Evolutionary conservation across 2,797 vertebrate genomes (phyloP).

Genomic region (Xiphophorus birchmanni): DNA sequence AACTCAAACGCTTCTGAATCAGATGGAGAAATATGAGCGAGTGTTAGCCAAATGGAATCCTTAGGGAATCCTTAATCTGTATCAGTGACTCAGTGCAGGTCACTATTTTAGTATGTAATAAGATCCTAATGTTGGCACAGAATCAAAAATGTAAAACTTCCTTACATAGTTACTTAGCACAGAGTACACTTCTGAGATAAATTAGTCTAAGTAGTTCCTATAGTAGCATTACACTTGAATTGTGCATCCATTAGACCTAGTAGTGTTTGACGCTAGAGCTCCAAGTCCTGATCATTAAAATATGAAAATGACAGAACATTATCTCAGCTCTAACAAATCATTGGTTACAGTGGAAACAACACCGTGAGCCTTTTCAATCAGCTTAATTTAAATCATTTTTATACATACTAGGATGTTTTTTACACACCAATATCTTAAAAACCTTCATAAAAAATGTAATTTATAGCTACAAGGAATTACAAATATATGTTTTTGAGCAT

Average conservation of each 20-base stretch:
- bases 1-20: background rate
- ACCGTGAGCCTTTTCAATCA: background rate
- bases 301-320: background rate
- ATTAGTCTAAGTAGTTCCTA: background rate
- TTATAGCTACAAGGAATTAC: too few species aligned
- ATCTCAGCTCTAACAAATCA: background rate
- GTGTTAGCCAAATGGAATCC: background rate
- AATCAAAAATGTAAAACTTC: background rate
- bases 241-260: background rate
- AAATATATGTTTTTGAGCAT: too few species aligned
- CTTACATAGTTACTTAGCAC: background rate
- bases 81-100: background rate
- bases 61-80: background rate
- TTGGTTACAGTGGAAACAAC: background rate
- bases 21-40: background rate
- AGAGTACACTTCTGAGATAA: background rate
- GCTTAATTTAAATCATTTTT: background rate
- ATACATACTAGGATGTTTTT: too few species aligned
- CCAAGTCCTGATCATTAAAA: background rate
- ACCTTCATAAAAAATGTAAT: too few species aligned
- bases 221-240: background rate
- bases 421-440: too few species aligned
- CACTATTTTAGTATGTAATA: background rate
- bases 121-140: background rate
- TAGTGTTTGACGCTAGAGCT: background rate